Evolutionary conservation across 1,140 invertebrate species (phyloP), one percentile per base, ranked within the genome.

Genomic region (Plectus sambesii): DNA sequence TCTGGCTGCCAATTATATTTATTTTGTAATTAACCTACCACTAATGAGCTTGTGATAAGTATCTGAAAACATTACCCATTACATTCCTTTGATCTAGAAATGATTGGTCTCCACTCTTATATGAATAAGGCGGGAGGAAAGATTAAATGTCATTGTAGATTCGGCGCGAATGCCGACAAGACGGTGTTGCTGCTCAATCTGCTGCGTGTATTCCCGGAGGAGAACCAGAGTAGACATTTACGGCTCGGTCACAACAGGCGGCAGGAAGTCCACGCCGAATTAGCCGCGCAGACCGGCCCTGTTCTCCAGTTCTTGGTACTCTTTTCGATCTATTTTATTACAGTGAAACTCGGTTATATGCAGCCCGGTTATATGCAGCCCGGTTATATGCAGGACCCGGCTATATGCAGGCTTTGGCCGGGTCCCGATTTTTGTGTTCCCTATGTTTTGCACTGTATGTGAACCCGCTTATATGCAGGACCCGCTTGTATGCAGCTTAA

Each of bases 131-230:
- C 30, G 15, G 44, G 45, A 22, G 33, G 38, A 29, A 49, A 27
- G 20, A 29, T 58, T 54, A 19, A 38, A 23, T 58, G 44, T 53
- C 20, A 47, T 56, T 61, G 66, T 51, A 69, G 72, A 53, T 73
- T 73, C 62, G 68, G 68, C 27, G 57, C 43, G 20, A 70, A 65
- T 58, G 23, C 55, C 30, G 54, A 70, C 8, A 63, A 70, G 27
- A 23, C 55, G 15, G 62, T 66, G 50, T 69, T 86, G 24, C 70
- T 96, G 23, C 68, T 97, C 58, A 87, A 94, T 78, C 80, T 96
- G 49, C 76, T 97, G 33, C 90, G 82, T 33, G 82, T 93, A 5
- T 74, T 96, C 59, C 89, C 90, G n/a, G 90, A 97, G 78, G 92
- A 97, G 79, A 80, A 92, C 27, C 81, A 82, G 63, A 85, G 81